phyloP scores from a whole-genome alignment of 1,140 invertebrate species.

The Rhizoglyphus robini region DNA sequence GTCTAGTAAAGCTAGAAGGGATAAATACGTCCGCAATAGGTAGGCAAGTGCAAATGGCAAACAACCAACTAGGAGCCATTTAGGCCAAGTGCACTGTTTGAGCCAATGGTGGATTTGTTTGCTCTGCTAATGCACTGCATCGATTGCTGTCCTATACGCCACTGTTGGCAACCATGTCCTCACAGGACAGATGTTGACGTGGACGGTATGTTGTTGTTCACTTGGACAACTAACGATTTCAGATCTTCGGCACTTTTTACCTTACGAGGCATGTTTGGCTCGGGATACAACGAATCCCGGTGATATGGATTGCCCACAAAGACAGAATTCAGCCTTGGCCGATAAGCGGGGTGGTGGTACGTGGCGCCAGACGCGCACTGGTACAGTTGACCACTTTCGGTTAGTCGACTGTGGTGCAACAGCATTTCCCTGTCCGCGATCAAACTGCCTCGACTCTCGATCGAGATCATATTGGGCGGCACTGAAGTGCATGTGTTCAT shows the following conservation, averaged over 20 bases:
- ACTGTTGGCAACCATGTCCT: too few relatives aligned
- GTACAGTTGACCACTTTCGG: slow-evolving; percentile 2
- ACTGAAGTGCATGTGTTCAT: slow-evolving; percentile 19
- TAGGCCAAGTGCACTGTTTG: too few relatives aligned
- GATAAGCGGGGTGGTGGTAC: slow-evolving; percentile 24
- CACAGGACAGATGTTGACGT: slow-evolving; percentile 17
- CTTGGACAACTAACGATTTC: slow-evolving; percentile 46
- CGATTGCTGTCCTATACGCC: too few relatives aligned
- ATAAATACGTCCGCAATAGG: too few relatives aligned
- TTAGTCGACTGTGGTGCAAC: slow-evolving; percentile 11
- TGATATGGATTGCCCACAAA: slow-evolving; percentile 52
- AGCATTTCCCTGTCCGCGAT: slow-evolving; percentile 15
- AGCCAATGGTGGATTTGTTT: too few relatives aligned
- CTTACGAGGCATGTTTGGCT: slow-evolving; percentile 41
- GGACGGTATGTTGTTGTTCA: slow-evolving; percentile 20
- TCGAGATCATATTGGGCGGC: slow-evolving; percentile 10
- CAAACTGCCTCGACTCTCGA: slow-evolving; percentile 18
- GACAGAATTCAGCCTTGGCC: slow-evolving; percentile 60
- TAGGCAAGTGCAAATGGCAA: too few relatives aligned
- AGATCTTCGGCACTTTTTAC: slow-evolving; percentile 67
- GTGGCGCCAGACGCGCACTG: slow-evolving; percentile 35
- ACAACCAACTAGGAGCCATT: too few relatives aligned
- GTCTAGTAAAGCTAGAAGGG: too few relatives aligned
- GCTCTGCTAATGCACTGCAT: too few relatives aligned
- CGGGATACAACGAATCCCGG: slow-evolving; percentile 22